Percentiles rank a stretch among this genome's conserved stretches.
Conservation (phyloP, 1,140 invertebrate species). For the Parapsyche elsis region DNA sequence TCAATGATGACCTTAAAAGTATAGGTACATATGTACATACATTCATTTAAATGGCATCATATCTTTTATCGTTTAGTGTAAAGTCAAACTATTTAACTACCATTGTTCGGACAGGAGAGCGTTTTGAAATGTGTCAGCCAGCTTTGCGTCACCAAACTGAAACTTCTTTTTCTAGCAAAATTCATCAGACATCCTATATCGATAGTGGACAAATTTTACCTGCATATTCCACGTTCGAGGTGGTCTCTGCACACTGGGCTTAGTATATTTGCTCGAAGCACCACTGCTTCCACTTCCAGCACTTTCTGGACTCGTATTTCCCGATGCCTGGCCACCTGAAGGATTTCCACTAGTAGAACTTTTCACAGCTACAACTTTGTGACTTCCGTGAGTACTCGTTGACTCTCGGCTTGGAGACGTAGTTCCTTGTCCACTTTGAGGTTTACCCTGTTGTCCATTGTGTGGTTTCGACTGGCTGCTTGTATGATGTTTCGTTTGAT, state of each 20-base stretch:
- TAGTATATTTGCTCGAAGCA: conserved; percentile 57
- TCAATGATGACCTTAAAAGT: no score
- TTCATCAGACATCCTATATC: no score
- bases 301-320: conserved; percentile 55
- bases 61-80: no score
- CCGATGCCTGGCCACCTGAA: neutral
- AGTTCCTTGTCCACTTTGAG: conserved; percentile 25
- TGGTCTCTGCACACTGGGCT: conserved; percentile 55
- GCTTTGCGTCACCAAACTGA: no score
- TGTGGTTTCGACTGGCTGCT: neutral
- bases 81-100: no score
- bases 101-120: no score
- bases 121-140: no score
- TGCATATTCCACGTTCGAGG: conserved; percentile 66
- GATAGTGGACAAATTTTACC: conserved; percentile 55
- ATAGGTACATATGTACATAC: no score
- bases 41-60: no score
- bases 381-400: neutral
- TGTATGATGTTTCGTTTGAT: neutral
- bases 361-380: conserved; percentile 10
- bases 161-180: no score
- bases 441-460: conserved; percentile 44
- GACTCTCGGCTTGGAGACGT: neutral
- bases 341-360: neutral
- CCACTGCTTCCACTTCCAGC: conserved; percentile 60